Conservation (phyloP, 2,888 invertebrate genomes). For the Acrocyrtus sp. region DNA sequence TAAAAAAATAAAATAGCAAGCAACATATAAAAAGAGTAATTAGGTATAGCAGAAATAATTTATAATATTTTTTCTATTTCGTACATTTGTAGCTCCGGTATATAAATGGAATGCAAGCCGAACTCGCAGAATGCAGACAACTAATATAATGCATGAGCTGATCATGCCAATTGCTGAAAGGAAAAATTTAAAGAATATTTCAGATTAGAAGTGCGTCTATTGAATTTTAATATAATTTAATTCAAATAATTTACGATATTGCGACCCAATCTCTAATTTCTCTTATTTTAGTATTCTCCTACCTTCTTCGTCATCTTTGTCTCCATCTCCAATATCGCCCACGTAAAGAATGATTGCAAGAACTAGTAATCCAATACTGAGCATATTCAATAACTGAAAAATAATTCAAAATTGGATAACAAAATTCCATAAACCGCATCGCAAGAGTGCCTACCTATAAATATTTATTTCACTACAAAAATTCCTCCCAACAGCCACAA, state of each 20-base stretch:
- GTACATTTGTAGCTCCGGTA: constrained; percentile 30
- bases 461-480: not conserved
- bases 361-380: constrained; percentile 18
- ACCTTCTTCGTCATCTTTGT: not conserved
- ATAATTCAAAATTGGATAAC: not conserved
- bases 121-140: constrained; percentile 23
- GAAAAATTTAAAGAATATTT: not conserved
- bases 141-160: not conserved
- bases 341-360: not conserved
- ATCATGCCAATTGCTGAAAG: constrained; percentile 19
- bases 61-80: too few relatives aligned
- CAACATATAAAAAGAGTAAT: too few relatives aligned
- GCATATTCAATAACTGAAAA: constrained; percentile 23
- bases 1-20: too few relatives aligned
- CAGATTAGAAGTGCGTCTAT: too few relatives aligned
- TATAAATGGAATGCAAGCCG: constrained; percentile 28
- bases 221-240: not conserved
- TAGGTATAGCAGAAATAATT: too few relatives aligned
- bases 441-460: not conserved
- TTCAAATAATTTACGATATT: not conserved
- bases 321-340: not conserved
- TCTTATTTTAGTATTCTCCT: too few relatives aligned
- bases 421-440: too few relatives aligned
- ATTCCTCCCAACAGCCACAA: not conserved
- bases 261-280: constrained; percentile 3